These are phyloP conservation scores for Palythoa heliodiscus DNA, from an alignment of 92 coral and sea anemone species.

Conservation along the genomic window DNA sequence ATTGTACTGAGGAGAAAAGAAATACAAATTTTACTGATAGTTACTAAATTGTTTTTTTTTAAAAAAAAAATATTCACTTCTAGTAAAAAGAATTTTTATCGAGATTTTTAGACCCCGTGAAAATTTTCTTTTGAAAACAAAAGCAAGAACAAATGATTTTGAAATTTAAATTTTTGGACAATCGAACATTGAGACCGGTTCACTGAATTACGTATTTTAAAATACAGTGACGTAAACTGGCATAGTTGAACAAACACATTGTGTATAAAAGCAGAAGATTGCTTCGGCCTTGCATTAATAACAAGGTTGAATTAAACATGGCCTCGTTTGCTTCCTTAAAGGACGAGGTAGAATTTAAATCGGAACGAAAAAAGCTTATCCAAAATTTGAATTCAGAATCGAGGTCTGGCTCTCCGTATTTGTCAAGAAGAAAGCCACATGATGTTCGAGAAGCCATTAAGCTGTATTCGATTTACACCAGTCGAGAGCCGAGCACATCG, in stretches of 20 bases:
- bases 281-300: background rate
- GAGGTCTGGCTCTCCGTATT: slow-evolving; percentile 26
- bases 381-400: background rate
- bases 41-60: no score
- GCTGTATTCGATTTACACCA: slow-evolving; percentile 29
- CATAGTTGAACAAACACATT: background rate
- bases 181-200: no score
- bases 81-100: no score
- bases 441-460: slow-evolving; percentile 39
- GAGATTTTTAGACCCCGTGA: no score
- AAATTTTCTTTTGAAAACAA: no score
- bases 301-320: background rate
- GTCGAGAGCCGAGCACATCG: slow-evolving; percentile 21
- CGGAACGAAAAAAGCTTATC: background rate
- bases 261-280: background rate
- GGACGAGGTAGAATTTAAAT: background rate
- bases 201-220: no score
- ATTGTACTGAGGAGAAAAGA: no score
- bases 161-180: no score
- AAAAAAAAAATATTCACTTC: no score
- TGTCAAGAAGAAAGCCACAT: slow-evolving; percentile 13
- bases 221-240: background rate
- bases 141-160: no score
- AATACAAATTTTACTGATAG: no score
- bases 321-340: background rate